Evolutionary conservation across 2,797 vertebrate species (phyloP).

Genomic region (Erethizon dorsatum): DNA sequence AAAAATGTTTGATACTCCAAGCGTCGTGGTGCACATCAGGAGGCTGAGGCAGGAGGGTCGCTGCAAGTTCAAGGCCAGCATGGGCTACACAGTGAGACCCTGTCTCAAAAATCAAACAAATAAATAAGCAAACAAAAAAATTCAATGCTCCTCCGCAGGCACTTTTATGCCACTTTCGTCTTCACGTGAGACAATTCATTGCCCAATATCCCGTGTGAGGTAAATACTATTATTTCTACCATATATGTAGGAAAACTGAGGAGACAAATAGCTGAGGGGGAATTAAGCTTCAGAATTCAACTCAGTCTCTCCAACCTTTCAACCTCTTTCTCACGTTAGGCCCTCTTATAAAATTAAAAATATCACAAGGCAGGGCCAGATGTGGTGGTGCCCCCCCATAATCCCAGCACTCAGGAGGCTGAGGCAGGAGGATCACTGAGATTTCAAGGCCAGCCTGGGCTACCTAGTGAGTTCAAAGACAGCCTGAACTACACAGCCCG

Average conservation of each 20-base stretch:
- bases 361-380: not conserved
- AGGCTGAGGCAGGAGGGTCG: not conserved
- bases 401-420: not conserved
- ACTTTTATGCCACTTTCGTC: slow-evolving; percentile 44
- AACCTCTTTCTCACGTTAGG: not conserved
- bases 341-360: not conserved
- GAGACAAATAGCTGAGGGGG: too few relatives aligned
- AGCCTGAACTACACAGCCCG: not conserved
- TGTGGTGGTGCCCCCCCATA: too few relatives aligned
- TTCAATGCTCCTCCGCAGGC: not conserved
- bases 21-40: not conserved
- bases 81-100: not conserved
- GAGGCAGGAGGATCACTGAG: not conserved
- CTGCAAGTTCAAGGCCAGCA: not conserved
- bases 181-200: slow-evolving; percentile 6
- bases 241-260: too few relatives aligned
- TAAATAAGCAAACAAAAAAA: not conserved
- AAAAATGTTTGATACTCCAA: slow-evolving; percentile 27
- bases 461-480: not conserved
- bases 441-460: not conserved
- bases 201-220: not conserved
- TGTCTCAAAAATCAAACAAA: not conserved
- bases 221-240: not conserved
- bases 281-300: not conserved
- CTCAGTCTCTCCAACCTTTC: not conserved